Evolutionary conservation across 1,140 invertebrate species (phyloP).

Genomic region (Lethocerus indicus): DNA sequence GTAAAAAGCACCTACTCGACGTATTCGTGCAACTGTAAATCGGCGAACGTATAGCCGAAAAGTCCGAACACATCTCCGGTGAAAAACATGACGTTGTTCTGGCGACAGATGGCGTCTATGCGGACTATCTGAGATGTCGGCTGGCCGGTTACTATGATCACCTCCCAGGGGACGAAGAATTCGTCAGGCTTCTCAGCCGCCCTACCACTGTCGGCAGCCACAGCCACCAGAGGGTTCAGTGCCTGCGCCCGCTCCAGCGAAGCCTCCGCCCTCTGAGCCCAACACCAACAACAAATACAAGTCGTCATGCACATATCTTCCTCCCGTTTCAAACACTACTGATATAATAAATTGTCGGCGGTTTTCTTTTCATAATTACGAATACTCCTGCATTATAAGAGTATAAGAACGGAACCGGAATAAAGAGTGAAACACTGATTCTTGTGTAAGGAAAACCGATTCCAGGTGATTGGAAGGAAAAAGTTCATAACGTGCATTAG

Average conservation of each 20-base stretch:
- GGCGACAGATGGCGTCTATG: constrained; percentile 64
- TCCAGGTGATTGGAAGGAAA: no score
- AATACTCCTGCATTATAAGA: no score
- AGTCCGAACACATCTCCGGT: constrained; percentile 85
- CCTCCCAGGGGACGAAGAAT: constrained; percentile 66
- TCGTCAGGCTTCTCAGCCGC: constrained; percentile 41
- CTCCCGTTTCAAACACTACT: no score
- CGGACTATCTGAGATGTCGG: constrained; percentile 47
- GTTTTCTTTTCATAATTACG: no score
- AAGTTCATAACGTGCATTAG: no score
- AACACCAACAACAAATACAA: no score
- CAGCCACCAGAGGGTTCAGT: constrained; percentile 85
- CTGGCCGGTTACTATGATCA: constrained; percentile 67
- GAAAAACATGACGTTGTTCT: constrained; percentile 68
- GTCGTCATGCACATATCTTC: no score
- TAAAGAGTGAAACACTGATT: no score
- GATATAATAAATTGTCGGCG: no score
- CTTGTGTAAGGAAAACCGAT: no score
- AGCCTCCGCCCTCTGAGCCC: constrained; percentile 66
- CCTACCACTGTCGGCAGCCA: constrained; percentile 47
- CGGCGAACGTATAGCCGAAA: constrained; percentile 81
- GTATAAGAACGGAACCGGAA: no score
- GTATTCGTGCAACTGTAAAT: constrained; percentile 73
- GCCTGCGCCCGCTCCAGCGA: constrained; percentile 57
- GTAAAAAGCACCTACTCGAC: constrained; percentile 47